Base-by-base conservation (phyloP, 35 echinoderm and acorn worm genomes). In the Ophioderma brevispina region DNA sequence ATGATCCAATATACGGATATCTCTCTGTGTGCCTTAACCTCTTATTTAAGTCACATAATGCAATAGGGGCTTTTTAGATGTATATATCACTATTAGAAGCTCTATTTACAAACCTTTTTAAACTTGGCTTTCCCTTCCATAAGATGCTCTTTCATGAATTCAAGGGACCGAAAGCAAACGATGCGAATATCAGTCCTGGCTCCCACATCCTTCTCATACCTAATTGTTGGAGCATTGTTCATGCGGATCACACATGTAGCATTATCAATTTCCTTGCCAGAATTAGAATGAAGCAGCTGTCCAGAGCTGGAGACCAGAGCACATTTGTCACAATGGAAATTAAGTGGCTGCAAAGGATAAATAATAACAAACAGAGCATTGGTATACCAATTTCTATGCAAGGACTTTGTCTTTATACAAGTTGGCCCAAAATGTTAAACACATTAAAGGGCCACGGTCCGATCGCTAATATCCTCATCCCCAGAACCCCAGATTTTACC, bases 241-340 rank as follows among this genome's bases (percentile, higher is more conserved):
- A 99, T 99, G 23, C 97, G 90, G 13, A 99, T 86, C 23, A 99
- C 91, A 33, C 97, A 99, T 33, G 91, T 88, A 38, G 89, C 79
- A 25, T 85, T 88, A 81, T 99, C 97, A 35, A 99, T 99, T 79
- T 99, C 93, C 14, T 86, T 81, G 25, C 97, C 97, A 33, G 88
- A 80, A 6, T 86, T 90, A 38, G 84, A 86, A 4, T 91, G 49
- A 36, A 99, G 77, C 75, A 99, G 85, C 32, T 91, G 97, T 34
- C 97, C 97, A 4, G 93, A 95, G 56, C 93, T 95, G 3, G 97
- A 93, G 36, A 99, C 91, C 0, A 99, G 59, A 25, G 97, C 94
- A 89, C 97, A 99, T 36, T 85, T 82, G 75, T 95, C 85, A 38
- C 97, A 99, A 17, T 86, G 87, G 64, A 85, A 81, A 86, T 91